A percentile compares a stretch with the other conserved stretches of the same genome.
These are phyloP conservation scores for Acrocephalus arundinaceus DNA, from an alignment of 2,113 vertebrate genomes.

Conservation along the genomic window DNA sequence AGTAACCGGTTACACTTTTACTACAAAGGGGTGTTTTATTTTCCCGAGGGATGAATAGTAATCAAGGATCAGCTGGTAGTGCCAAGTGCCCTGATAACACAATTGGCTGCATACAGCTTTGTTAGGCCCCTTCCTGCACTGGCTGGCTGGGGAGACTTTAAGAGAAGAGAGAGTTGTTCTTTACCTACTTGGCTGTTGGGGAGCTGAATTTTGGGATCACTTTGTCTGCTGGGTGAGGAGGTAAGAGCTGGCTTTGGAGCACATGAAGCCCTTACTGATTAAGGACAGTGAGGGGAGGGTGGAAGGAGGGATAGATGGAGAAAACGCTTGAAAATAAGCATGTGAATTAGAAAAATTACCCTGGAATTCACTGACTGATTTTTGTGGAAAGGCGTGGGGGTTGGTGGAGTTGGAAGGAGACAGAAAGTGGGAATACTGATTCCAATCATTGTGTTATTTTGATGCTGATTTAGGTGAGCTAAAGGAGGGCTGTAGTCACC, in stretches of 20 bases:
- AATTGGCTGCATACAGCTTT: constrained; percentile 68
- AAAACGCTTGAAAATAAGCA: background rate
- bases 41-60: constrained; percentile 63
- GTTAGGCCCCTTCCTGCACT: constrained; percentile 12
- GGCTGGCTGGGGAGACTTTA: background rate
- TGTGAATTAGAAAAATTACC: background rate
- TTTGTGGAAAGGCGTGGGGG: background rate
- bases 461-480: background rate
- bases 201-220: background rate
- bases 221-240: background rate
- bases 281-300: accelerated
- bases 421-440: background rate
- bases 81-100: constrained; percentile 70
- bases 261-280: background rate
- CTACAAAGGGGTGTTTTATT: constrained; percentile 68
- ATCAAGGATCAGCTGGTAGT: constrained; percentile 68
- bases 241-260: background rate
- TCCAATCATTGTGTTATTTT: background rate
- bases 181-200: background rate
- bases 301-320: background rate
- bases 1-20: constrained; percentile 59
- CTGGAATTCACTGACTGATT: background rate
- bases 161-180: background rate
- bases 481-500: background rate
- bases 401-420: background rate